Evolutionary conservation across 2,888 invertebrate species (phyloP).

Genomic region (Perithous albicinctus): DNA sequence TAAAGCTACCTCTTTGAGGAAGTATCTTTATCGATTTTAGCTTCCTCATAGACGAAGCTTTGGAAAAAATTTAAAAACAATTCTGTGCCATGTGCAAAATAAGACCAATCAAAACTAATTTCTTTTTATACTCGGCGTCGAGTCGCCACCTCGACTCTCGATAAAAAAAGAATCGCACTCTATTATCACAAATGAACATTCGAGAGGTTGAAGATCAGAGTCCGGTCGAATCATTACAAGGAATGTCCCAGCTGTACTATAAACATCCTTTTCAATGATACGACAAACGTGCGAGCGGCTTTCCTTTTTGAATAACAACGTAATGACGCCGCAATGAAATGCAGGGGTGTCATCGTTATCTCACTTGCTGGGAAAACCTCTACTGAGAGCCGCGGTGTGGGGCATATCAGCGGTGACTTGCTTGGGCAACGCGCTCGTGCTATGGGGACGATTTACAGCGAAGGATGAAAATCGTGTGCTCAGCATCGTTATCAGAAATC

Average conservation of each 20-base stretch:
- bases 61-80: too few relatives aligned
- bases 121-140: too few relatives aligned
- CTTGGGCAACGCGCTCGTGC: conserved; percentile 88
- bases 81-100: too few relatives aligned
- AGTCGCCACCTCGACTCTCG: too few relatives aligned
- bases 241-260: not conserved
- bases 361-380: conserved; percentile 87
- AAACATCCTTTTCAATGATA: not conserved
- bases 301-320: conserved; percentile 22
- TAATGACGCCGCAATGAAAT: conserved; percentile 56
- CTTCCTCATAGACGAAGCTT: too few relatives aligned
- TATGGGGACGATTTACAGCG: conserved; percentile 87
- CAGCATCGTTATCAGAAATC: conserved; percentile 88
- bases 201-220: too few relatives aligned
- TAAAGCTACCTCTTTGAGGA: too few relatives aligned
- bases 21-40: too few relatives aligned
- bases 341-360: conserved; percentile 87
- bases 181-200: too few relatives aligned
- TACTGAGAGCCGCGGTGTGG: conserved; percentile 88
- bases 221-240: too few relatives aligned
- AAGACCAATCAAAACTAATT: too few relatives aligned
- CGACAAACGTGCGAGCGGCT: not conserved
- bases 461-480: conserved; percentile 88
- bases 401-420: conserved; percentile 87
- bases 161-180: too few relatives aligned